Evolutionary conservation across 1,140 invertebrate species (phyloP).

Genomic region (Frieseomelitta varia): DNA sequence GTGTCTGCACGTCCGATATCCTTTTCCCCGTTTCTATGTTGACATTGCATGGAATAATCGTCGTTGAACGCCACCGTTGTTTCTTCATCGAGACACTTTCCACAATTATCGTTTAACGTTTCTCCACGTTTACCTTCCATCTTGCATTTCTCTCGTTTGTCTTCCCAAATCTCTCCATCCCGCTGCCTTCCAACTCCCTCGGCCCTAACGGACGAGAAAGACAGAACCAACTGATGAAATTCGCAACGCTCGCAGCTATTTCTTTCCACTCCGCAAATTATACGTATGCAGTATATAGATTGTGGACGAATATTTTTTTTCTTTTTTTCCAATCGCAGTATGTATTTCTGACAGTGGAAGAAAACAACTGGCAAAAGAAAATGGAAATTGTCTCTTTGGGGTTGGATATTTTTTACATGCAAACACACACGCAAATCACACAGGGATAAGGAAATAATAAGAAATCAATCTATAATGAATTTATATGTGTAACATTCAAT

Average conservation of each 20-base stretch:
- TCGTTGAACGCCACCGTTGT: not conserved
- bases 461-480: slow-evolving; percentile 78
- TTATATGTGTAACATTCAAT: slow-evolving; percentile 81
- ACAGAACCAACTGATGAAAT: slow-evolving; percentile 20
- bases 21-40: not conserved
- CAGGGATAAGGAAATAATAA: slow-evolving; percentile 69
- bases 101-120: not conserved
- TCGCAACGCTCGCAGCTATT: slow-evolving; percentile 52
- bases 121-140: not conserved
- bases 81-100: not conserved
- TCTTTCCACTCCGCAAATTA: slow-evolving; percentile 42
- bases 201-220: slow-evolving; percentile 9
- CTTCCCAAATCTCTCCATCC: not conserved
- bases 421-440: slow-evolving; percentile 23
- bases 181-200: slow-evolving; percentile 12
- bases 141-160: slow-evolving; percentile 9
- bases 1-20: no score
- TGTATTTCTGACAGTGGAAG: not conserved
- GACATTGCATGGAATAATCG: not conserved
- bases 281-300: not conserved
- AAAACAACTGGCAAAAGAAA: not conserved
- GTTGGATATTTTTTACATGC: slow-evolving; percentile 43
- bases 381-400: slow-evolving; percentile 46
- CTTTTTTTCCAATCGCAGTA: no score
- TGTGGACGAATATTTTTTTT: slow-evolving; percentile 14